Evolutionary conservation across 2,797 vertebrate genomes (phyloP), one percentile per base, ranked within the genome.

Genomic region (Amphiprion clarkii): DNA sequence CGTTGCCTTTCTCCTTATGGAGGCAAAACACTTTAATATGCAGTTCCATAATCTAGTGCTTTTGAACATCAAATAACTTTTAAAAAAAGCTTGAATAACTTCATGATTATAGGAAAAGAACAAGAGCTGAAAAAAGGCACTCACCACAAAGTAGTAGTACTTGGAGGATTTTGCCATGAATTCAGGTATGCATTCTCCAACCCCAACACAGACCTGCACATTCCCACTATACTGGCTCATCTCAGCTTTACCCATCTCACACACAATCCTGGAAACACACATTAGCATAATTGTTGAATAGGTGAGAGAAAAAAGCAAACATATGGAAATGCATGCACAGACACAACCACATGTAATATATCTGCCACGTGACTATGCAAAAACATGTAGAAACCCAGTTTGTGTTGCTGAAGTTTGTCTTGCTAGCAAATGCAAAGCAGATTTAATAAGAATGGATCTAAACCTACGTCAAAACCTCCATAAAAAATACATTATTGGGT

Each of bases 61-160:
- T 2, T 33, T 52, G 25, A 52, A 52, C 21, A 25, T 58, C 12
- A 77, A 52, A 78, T 27, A 29, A 0, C 12, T 57, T 11, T 60
- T 25, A 3, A 2, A n/a, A 54, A 19, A 27, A 27, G 14, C 3
- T 55, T 52, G 11, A 16, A 27, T 59, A 54, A 36, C 11, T 29
- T 7, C 25, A 25, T 59, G 14, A 29, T 33, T 17, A 67, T 2
- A 58, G 0, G 56, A 53, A 55, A 49, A 71, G 1, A 58, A 44
- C 0, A 48, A 19, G 21, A 36, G 25, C 10, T 8, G 7, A 73
- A 72, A 64, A 42, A 1, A 42, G 3, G 63, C 14, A 94, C 98
- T 97, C 91, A 99, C 98, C 97, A 98, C 98, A 90, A 99, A 99
- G 83, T 98, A 99, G 87, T 99, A 99, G 71, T 97, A 97, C 88